Percentiles rank a stretch among this genome's conserved stretches.
phyloP scores from a whole-genome alignment of 1,140 invertebrate genomes.

The Drosophila sproati region DNA sequence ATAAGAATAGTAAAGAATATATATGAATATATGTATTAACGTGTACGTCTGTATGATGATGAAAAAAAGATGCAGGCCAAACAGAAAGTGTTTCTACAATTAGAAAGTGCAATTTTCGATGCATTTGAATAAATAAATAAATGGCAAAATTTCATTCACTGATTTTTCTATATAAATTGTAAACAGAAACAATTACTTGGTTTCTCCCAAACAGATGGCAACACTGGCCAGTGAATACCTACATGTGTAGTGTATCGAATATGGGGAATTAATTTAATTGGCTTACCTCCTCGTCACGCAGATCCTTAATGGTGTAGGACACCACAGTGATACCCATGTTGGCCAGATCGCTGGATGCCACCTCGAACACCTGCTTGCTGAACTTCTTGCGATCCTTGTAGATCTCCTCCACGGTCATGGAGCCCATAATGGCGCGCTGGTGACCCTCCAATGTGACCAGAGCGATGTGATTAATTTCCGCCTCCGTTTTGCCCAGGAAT shows the following conservation, averaged over 20 bases:
- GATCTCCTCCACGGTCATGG: slow-evolving; percentile 99
- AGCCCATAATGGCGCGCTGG: slow-evolving; percentile 99
- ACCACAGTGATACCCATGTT: slow-evolving; percentile 99
- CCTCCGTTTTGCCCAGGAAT: slow-evolving; percentile 96
- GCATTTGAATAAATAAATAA: not conserved
- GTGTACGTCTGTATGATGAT: not conserved
- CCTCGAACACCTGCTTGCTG: slow-evolving; percentile 98
- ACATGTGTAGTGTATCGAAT: not conserved
- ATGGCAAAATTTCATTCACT: too few species aligned
- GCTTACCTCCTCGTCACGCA: slow-evolving; percentile 97
- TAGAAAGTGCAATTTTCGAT: not conserved
- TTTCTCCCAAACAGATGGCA: not conserved
- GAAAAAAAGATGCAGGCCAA: not conserved
- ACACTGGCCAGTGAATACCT: not conserved
- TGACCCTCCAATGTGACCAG: slow-evolving; percentile 98
- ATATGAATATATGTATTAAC: not conserved
- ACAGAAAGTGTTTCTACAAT: not conserved
- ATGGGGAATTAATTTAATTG: not conserved
- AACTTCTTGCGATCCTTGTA: slow-evolving; percentile 99
- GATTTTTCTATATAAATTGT: too few species aligned
- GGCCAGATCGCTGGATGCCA: slow-evolving; percentile 96
- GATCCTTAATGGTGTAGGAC: slow-evolving; percentile 98
- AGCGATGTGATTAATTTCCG: slow-evolving; percentile 96
- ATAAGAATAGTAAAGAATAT: not conserved
- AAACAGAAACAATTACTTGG: too few species aligned